Percentiles rank a stretch among this genome's conserved stretches.
phyloP scores from a whole-genome alignment of 37 sponge, comb jelly and placozoan species.

The Spongilla lacustris region DNA sequence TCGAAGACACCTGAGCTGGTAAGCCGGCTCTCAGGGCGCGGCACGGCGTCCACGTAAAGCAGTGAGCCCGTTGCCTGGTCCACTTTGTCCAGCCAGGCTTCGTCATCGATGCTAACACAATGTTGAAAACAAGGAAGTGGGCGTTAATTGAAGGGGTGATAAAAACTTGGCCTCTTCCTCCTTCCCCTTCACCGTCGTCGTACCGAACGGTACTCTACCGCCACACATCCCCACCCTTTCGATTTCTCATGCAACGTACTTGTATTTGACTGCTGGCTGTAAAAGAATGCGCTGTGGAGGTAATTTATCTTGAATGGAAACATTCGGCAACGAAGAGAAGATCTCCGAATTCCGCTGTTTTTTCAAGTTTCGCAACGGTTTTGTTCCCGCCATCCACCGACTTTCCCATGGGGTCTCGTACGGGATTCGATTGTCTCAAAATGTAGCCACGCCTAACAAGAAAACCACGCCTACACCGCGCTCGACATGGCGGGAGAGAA shows the following conservation, averaged over 20 bases:
- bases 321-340: background rate
- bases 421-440: background rate
- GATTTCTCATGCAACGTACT: background rate
- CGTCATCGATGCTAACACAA: conserved; percentile 47
- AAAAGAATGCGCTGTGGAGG: background rate
- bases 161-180: background rate
- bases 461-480: background rate
- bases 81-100: conserved; percentile 53
- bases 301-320: background rate
- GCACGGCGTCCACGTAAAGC: conserved; percentile 49
- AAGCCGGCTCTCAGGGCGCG: background rate
- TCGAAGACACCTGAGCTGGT: background rate
- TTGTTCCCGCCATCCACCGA: background rate
- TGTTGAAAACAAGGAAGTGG: background rate
- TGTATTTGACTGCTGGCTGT: conserved; percentile 3
- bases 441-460: background rate
- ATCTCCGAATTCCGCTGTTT: background rate
- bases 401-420: background rate
- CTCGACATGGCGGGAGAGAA: background rate
- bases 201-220: background rate
- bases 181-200: background rate
- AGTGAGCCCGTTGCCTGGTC: conserved; percentile 60
- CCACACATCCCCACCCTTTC: background rate
- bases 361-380: background rate
- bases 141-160: background rate